phyloP scores from a whole-genome alignment of 2,888 invertebrate genomes.

The Halictus quadricinctus region DNA sequence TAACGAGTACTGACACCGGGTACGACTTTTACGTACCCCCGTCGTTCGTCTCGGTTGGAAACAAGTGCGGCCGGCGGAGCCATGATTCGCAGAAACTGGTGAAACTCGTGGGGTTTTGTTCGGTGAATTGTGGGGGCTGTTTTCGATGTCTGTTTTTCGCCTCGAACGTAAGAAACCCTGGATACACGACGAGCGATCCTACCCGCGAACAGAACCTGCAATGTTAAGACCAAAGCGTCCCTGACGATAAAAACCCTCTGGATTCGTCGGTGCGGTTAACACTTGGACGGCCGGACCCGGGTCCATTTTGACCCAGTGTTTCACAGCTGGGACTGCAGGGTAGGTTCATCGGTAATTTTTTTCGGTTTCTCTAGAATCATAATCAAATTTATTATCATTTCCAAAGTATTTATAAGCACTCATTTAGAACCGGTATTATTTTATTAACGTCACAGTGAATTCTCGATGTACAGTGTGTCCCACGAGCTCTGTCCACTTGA shows the following conservation, averaged over 20 bases:
- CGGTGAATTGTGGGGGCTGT: slow-evolving; percentile 10
- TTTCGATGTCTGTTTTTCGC: not conserved
- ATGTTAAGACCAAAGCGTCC: not conserved
- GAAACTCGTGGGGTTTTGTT: slow-evolving; percentile 37
- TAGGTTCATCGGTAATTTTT: too few species aligned
- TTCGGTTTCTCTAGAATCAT: too few species aligned
- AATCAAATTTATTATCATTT: too few species aligned
- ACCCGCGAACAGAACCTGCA: not conserved
- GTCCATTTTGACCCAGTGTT: not conserved
- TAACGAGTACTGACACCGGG: slow-evolving; percentile 68
- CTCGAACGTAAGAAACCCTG: not conserved
- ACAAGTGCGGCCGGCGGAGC: slow-evolving; percentile 22
- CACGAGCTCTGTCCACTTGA: too few species aligned
- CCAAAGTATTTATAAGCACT: too few species aligned
- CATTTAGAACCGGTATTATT: too few species aligned
- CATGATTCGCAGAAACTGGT: slow-evolving; percentile 34
- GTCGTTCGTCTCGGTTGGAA: slow-evolving; percentile 39
- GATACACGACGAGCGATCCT: not conserved
- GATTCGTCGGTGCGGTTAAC: not conserved
- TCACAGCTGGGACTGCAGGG: too few species aligned
- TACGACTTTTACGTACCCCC: slow-evolving; percentile 59
- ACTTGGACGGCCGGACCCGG: not conserved
- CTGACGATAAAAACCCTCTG: not conserved
- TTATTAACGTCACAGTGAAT: too few species aligned
- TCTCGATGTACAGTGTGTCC: too few species aligned